Conservation (phyloP, 1,140 invertebrate species). For the Leptoteleia sp. region DNA sequence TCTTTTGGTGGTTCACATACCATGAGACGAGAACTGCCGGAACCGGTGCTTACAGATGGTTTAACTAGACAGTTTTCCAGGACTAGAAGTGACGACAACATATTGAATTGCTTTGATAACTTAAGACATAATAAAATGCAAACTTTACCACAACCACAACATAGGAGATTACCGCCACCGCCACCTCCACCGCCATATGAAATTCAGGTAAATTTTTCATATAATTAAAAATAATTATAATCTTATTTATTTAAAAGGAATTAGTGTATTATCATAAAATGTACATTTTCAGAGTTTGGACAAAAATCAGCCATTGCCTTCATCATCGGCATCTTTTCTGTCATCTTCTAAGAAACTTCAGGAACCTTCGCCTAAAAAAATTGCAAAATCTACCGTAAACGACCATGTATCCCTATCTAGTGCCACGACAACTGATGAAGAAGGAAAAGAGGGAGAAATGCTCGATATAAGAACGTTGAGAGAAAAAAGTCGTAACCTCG, state of each 20-base stretch:
- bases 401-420: slow-evolving; percentile 9
- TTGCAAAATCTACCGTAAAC: not conserved
- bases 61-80: slow-evolving; percentile 82
- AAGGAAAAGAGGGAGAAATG: slow-evolving; percentile 78
- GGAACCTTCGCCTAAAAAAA: slow-evolving; percentile 28
- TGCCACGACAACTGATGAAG: slow-evolving; percentile 52
- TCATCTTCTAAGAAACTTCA: slow-evolving; percentile 56
- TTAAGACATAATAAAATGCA: slow-evolving; percentile 70
- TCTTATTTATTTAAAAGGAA: too few relatives aligned
- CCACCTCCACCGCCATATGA: slow-evolving; percentile 87
- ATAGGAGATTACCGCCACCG: slow-evolving; percentile 86
- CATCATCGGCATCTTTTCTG: slow-evolving; percentile 67
- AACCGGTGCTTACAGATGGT: slow-evolving; percentile 80
- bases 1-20: slow-evolving; percentile 80
- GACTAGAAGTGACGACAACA: slow-evolving; percentile 89
- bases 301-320: slow-evolving; percentile 77
- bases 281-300: slow-evolving; percentile 73
- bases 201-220: slow-evolving; percentile 74
- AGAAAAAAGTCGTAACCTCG: slow-evolving; percentile 92
- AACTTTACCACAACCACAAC: slow-evolving; percentile 82
- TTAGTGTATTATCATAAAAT: too few relatives aligned
- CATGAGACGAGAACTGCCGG: slow-evolving; percentile 80
- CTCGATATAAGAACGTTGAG: slow-evolving; percentile 90
- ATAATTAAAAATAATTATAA: not conserved
- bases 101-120: slow-evolving; percentile 85